phyloP scores from a whole-genome alignment of 2,113 vertebrate genomes.

The Phrynosoma blainvillii region DNA sequence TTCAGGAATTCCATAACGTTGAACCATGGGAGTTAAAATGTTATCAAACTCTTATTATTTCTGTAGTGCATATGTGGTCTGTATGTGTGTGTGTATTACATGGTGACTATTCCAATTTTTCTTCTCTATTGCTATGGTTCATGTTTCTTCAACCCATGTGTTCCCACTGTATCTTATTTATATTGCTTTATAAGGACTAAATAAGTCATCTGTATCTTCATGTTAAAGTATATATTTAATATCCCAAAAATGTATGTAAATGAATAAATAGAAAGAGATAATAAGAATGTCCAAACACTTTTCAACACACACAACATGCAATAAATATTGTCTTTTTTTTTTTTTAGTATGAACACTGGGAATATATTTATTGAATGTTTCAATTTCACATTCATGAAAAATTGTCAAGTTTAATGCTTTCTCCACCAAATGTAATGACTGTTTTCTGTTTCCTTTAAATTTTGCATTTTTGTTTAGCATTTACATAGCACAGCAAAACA shows the following conservation, averaged over 20 bases:
- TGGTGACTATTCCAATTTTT: background rate
- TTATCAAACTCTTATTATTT: no score
- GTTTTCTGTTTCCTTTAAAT: slow-evolving; percentile 43
- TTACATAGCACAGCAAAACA: slow-evolving; percentile 58
- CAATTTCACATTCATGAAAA: background rate
- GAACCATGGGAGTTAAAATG: no score
- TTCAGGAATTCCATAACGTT: no score
- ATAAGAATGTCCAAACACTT: background rate
- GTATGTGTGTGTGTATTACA: background rate
- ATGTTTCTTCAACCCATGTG: background rate
- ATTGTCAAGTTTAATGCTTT: background rate
- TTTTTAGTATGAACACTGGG: background rate
- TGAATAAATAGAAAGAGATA: background rate
- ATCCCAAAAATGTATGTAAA: background rate
- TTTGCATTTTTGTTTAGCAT: slow-evolving; percentile 59
- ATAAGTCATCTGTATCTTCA: background rate
- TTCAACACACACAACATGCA: background rate
- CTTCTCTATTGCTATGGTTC: no score
- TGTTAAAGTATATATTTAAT: background rate
- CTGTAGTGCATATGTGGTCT: no score
- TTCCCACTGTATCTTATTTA: background rate
- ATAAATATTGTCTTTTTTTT: background rate
- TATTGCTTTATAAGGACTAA: background rate
- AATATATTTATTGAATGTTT: slow-evolving; percentile 10
- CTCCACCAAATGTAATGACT: background rate